Conservation (phyloP, 2,888 invertebrate genomes). For the Phaedon cochleariae region DNA sequence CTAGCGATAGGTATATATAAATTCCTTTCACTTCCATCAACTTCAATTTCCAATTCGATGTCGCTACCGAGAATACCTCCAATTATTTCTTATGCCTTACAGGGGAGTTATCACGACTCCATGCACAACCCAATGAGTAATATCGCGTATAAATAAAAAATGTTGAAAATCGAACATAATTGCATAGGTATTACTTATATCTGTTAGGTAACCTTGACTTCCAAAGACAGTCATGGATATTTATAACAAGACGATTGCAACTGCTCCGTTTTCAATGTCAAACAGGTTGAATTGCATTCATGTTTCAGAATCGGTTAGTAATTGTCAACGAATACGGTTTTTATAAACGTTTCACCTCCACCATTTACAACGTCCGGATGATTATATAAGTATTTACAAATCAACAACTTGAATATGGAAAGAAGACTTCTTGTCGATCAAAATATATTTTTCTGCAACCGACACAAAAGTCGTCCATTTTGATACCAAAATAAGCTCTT, state of each 20-base stretch:
- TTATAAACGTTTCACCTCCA: not conserved
- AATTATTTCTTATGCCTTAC: not conserved
- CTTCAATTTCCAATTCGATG: not conserved
- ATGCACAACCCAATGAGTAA: not conserved
- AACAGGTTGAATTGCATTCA: not conserved
- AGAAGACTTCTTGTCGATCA: not conserved
- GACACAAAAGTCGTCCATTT: too few species aligned
- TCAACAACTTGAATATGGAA: not conserved
- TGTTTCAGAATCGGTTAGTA: not conserved
- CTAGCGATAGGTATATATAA: not conserved
- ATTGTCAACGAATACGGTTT: conserved; percentile 2
- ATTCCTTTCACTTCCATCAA: conserved; percentile 1
- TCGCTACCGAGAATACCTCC: not conserved
- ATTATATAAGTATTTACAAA: not conserved
- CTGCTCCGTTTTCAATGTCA: conserved; percentile 2
- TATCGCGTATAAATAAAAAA: not conserved
- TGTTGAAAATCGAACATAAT: not conserved
- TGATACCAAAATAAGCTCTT: too few species aligned
- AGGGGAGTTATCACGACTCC: not conserved
- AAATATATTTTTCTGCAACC: too few species aligned
- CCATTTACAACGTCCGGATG: not conserved
- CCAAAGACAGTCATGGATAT: not conserved
- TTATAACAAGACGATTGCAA: not conserved
- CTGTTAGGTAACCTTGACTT: not conserved
- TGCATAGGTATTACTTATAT: not conserved